Evolutionary conservation across 2,113 vertebrate species (phyloP).

Genomic region (Amblyornis subalaris): DNA sequence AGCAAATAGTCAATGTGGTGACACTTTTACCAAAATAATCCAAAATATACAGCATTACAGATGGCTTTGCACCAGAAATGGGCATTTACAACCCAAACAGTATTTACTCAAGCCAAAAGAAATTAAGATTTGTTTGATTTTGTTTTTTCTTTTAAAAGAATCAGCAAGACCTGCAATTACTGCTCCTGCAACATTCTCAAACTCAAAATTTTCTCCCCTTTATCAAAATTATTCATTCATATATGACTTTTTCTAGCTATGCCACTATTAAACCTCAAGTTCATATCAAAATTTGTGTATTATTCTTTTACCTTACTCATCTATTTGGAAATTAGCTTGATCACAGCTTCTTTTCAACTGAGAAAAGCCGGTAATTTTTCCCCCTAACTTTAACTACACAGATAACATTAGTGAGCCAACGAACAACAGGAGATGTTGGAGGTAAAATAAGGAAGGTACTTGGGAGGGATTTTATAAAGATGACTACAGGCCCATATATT

Average conservation of each 20-base stretch:
- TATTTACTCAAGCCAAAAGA: background rate
- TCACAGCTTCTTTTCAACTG: background rate
- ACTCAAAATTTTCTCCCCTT: fast-evolving
- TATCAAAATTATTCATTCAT: background rate
- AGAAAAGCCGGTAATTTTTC: background rate
- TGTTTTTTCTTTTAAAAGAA: background rate
- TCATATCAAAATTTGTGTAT: background rate
- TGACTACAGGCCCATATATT: background rate
- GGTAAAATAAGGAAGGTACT: background rate
- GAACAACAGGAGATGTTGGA: background rate
- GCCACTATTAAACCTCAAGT: background rate
- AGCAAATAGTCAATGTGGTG: background rate
- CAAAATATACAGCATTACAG: background rate
- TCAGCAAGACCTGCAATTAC: background rate
- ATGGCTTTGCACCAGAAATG: background rate
- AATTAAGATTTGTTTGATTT: background rate
- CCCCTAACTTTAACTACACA: background rate
- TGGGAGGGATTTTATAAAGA: background rate
- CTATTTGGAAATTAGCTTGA: background rate
- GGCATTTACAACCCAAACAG: background rate
- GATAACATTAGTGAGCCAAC: background rate
- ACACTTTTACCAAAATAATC: background rate
- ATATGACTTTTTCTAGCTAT: background rate
- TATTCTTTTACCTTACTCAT: background rate
- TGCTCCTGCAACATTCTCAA: background rate